These are phyloP conservation scores for Carassius auratus DNA, from an alignment of 2,113 vertebrate species.

Conservation along the genomic window DNA sequence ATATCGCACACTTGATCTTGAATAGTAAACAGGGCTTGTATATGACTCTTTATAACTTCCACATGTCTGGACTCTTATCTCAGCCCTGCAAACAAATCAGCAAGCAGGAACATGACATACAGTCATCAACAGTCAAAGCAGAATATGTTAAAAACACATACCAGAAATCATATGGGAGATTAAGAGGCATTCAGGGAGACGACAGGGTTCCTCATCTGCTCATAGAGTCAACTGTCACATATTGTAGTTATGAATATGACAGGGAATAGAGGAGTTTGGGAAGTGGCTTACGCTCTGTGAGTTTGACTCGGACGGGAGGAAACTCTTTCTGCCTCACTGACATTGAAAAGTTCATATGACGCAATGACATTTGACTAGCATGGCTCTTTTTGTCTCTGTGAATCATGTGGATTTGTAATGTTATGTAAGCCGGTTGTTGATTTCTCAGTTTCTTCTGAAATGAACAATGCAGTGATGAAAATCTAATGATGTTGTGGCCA, in stretches of 20 bases:
- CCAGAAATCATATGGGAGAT: not conserved
- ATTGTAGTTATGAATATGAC: slow-evolving; percentile 3
- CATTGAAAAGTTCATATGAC: not conserved
- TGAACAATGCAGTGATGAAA: not conserved
- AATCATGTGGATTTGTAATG: slow-evolving; percentile 8
- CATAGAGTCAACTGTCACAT: not conserved
- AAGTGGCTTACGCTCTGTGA: not conserved
- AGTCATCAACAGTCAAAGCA: slow-evolving; percentile 7
- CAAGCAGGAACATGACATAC: slow-evolving; percentile 1
- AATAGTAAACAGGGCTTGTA: not conserved
- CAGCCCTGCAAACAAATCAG: not conserved
- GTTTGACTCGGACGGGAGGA: slow-evolving; percentile 25
- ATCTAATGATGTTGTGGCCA: slow-evolving; percentile 9
- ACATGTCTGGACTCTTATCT: not conserved
- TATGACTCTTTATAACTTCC: not conserved
- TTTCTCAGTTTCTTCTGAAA: slow-evolving; percentile 6
- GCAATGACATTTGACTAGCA: not conserved
- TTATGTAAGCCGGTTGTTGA: not conserved
- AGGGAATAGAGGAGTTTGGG: not conserved
- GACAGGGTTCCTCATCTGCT: not conserved
- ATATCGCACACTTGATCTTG: not conserved
- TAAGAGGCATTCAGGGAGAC: not conserved
- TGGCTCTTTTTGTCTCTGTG: not conserved
- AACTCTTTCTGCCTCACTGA: slow-evolving; percentile 30
- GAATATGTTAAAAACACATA: slow-evolving; percentile 2